Percentiles rank a stretch among this genome's conserved stretches.
Conservation (phyloP, 2,888 invertebrate species). For the Drosophila meridionalis region DNA sequence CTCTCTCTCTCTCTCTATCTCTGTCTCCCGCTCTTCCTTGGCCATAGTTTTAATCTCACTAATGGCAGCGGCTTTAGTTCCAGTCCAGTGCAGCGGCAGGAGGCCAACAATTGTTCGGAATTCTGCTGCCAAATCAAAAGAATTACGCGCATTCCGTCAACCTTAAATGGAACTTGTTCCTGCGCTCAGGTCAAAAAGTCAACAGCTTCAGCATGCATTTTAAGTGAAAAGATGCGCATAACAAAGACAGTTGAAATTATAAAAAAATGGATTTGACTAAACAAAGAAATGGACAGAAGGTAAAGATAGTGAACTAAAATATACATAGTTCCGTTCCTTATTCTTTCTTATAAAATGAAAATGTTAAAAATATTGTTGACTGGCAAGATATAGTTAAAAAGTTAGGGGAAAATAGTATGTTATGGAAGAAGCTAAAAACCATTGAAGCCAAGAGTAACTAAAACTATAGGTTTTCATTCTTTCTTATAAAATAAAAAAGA, state of each 20-base stretch:
- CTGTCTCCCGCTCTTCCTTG: slow-evolving; percentile 4
- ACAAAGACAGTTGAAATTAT: neutral
- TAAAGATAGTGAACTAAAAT: neutral
- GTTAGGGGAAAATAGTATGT: too few relatives aligned
- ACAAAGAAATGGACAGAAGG: neutral
- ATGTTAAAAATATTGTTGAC: too few relatives aligned
- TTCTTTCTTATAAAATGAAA: neutral
- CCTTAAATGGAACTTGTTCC: neutral
- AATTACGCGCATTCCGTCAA: slow-evolving; percentile 12
- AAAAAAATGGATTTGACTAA: neutral
- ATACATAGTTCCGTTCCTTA: neutral
- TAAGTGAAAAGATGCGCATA: neutral
- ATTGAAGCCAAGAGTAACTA: too few relatives aligned
- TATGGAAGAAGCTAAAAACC: too few relatives aligned
- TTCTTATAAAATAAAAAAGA: too few relatives aligned
- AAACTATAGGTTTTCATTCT: too few relatives aligned
- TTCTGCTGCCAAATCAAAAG: slow-evolving; percentile 19
- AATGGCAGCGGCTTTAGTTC: slow-evolving; percentile 59
- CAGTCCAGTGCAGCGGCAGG: slow-evolving; percentile 4
- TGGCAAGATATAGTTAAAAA: too few relatives aligned
- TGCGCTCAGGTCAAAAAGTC: neutral
- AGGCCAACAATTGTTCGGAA: slow-evolving; percentile 43
- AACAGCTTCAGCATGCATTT: neutral
- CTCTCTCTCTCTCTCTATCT: neutral
- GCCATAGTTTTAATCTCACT: slow-evolving; percentile 77